Evolutionary conservation across 1,140 invertebrate genomes (phyloP).

Genomic region (Caenorhabditis briggsae): DNA sequence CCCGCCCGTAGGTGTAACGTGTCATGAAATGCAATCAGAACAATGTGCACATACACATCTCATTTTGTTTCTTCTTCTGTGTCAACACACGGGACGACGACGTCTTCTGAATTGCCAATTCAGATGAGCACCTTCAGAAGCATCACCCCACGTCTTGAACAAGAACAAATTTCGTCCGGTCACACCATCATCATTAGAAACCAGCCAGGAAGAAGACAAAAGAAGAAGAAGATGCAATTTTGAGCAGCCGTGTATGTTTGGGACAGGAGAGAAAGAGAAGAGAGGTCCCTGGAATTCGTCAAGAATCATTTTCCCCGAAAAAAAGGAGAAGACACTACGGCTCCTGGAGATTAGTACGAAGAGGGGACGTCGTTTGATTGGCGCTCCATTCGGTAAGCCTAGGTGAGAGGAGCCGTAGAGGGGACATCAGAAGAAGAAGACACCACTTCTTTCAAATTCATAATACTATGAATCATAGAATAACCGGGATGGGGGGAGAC

Average conservation of each 20-base stretch:
- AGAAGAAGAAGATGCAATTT: conserved; percentile 20
- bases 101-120: conserved; percentile 24
- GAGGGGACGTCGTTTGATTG: conserved; percentile 10
- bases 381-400: conserved; percentile 38
- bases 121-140: not conserved
- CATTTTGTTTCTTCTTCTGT: not conserved
- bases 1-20: conserved; percentile 28
- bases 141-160: too few species aligned
- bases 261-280: not conserved
- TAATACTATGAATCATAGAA: conserved; percentile 54
- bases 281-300: conserved; percentile 16
- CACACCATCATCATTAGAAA: conserved; percentile 15
- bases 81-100: not conserved
- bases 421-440: not conserved
- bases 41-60: not conserved
- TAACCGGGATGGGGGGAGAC: not conserved
- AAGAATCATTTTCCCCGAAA: conserved; percentile 7
- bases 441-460: conserved; percentile 37
- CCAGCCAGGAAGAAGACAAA: not conserved
- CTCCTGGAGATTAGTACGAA: conserved; percentile 3
- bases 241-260: conserved; percentile 2
- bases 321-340: not conserved
- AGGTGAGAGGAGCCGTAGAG: conserved; percentile 20
- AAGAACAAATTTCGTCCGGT: conserved; percentile 50
- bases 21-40: conserved; percentile 55